These are phyloP conservation scores for Notolepis coatsorum DNA, from an alignment of 2,797 vertebrate genomes.

Conservation along the genomic window DNA sequence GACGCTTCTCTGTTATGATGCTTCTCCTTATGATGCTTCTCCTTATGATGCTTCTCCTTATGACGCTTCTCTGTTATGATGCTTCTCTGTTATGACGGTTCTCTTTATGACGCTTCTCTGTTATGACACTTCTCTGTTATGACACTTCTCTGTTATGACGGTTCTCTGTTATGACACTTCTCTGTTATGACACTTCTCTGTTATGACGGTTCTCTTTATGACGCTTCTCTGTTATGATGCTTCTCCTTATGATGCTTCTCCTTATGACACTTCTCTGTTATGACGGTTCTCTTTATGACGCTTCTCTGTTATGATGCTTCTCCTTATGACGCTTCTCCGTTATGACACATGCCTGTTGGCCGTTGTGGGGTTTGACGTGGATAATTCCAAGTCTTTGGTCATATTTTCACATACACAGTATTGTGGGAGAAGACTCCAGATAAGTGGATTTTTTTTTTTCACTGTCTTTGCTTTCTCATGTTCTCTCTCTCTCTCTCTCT, in stretches of 20 bases:
- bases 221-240: background rate
- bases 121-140: no score
- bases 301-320: constrained; percentile 15
- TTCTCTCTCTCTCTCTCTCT: constrained; percentile 5
- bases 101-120: constrained; percentile 11
- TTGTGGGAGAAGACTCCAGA: no score
- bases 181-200: constrained; percentile 12
- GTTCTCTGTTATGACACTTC: background rate
- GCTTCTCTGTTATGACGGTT: background rate
- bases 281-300: constrained; percentile 10
- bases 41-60: no score
- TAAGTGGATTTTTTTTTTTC: no score
- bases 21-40: constrained; percentile 12
- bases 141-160: background rate
- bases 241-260: no score
- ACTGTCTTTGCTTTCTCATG: background rate
- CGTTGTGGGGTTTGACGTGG: constrained; percentile 20
- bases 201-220: no score
- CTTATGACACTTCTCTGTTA: no score
- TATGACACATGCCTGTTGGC: background rate
- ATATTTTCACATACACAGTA: constrained; percentile 25
- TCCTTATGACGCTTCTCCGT: no score
- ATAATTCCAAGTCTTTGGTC: constrained; percentile 45
- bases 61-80: background rate
- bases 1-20: background rate